Percentiles rank a stretch among this genome's conserved stretches.
These are phyloP conservation scores for Megaceryle torquata DNA, from an alignment of 2,113 vertebrate species.

Conservation along the genomic window DNA sequence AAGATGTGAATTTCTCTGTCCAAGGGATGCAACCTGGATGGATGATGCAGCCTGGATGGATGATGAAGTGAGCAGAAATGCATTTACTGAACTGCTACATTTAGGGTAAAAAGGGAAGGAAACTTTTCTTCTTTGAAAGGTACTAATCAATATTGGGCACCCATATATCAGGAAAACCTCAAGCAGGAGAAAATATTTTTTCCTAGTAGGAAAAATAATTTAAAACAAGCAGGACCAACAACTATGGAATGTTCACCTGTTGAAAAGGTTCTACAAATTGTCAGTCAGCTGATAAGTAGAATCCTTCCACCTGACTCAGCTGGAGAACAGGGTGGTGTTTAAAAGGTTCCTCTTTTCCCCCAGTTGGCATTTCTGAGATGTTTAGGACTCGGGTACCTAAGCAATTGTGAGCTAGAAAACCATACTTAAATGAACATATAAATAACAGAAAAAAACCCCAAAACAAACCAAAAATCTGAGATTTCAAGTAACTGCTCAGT, in stretches of 20 bases:
- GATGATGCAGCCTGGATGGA: not conserved
- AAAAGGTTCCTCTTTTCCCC: not conserved
- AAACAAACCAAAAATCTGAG: not conserved
- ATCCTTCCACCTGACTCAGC: conserved; percentile 7
- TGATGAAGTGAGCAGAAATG: conserved; percentile 10
- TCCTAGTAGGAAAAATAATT: not conserved
- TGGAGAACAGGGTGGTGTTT: not conserved
- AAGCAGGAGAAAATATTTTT: not conserved
- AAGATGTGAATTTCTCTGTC: not conserved
- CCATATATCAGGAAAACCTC: conserved; percentile 35
- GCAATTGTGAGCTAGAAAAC: not conserved
- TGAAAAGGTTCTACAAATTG: conserved; percentile 48
- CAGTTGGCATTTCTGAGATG: not conserved
- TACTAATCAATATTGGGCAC: not conserved
- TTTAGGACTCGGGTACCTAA: not conserved
- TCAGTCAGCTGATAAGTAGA: conserved; percentile 1
- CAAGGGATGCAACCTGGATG: not conserved
- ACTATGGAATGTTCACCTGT: conserved; percentile 22
- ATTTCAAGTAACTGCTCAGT: not conserved
- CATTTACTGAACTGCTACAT: not conserved
- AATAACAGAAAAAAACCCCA: not conserved
- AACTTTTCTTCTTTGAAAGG: conserved; percentile 36
- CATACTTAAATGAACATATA: not conserved
- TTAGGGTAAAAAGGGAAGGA: not conserved
- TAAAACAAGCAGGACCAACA: conserved; percentile 13